These are phyloP conservation scores for Nasonia longicornis DNA, from an alignment of 1,140 invertebrate genomes.

Conservation along the genomic window DNA sequence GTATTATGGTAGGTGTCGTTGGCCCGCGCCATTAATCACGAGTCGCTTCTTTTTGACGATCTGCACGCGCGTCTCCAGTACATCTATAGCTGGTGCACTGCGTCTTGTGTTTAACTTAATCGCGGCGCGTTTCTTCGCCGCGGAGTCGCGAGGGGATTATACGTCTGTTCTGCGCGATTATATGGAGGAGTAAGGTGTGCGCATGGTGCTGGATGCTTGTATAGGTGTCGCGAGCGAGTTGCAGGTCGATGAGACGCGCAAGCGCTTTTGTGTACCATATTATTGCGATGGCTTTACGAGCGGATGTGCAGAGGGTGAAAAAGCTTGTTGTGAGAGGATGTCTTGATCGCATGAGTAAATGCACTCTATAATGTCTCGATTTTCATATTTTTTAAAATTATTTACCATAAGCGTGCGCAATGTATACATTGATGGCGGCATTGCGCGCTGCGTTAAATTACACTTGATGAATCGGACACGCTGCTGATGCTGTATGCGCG, in stretches of 20 bases:
- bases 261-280: too few species aligned
- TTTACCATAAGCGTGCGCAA: not conserved
- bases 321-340: too few species aligned
- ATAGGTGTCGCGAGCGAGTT: too few species aligned
- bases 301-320: too few species aligned
- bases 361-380: too few species aligned
- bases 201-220: too few species aligned
- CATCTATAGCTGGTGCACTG: not conserved
- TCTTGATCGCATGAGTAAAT: too few species aligned
- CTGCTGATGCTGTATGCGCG: not conserved
- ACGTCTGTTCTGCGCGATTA: not conserved
- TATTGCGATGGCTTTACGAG: too few species aligned
- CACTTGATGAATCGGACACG: constrained; percentile 40
- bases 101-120: constrained; percentile 33
- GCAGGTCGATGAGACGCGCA: too few species aligned
- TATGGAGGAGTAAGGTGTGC: too few species aligned
- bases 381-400: too few species aligned
- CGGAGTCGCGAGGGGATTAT: not conserved
- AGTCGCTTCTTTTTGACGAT: not conserved
- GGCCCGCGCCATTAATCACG: constrained; percentile 32
- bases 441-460: constrained; percentile 31
- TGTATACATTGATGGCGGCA: not conserved
- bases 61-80: not conserved
- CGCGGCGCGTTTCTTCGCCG: not conserved
- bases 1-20: constrained; percentile 58